Percentiles rank a stretch among this genome's conserved stretches.
Conservation (phyloP, 2,888 invertebrate genomes). For the Agapostemon virescens region DNA sequence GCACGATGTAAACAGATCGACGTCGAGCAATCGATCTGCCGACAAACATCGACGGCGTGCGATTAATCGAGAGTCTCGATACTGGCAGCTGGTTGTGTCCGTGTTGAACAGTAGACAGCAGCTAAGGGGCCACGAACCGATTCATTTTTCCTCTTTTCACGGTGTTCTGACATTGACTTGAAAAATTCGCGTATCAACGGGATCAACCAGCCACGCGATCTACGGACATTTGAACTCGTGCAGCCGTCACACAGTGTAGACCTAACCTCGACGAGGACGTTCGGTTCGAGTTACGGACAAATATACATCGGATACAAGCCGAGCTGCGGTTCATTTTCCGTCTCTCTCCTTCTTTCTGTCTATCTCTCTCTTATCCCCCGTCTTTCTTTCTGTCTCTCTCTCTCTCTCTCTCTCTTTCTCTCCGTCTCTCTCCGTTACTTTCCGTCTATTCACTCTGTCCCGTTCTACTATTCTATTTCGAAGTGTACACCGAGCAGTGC, state of each 20-base stretch:
- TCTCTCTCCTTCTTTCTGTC: slow-evolving; percentile 9
- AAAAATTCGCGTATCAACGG: slow-evolving; percentile 43
- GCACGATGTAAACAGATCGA: slow-evolving; percentile 15
- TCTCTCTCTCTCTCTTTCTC: slow-evolving; percentile 17
- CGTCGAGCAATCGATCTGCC: slow-evolving; percentile 41
- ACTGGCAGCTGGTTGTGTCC: slow-evolving; percentile 47
- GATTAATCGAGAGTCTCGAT: slow-evolving; percentile 40
- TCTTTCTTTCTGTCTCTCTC: slow-evolving; percentile 16
- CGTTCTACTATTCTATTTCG: slow-evolving; percentile 22
- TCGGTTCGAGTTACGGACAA: slow-evolving; percentile 45
- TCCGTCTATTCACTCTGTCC: slow-evolving; percentile 22
- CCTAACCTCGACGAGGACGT: slow-evolving; percentile 53
- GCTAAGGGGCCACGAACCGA: slow-evolving; percentile 33
- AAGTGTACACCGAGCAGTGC: slow-evolving; percentile 34
- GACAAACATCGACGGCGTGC: slow-evolving; percentile 17
- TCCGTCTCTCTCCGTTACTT: slow-evolving; percentile 16
- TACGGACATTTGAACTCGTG: slow-evolving; percentile 18
- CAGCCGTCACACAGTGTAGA: slow-evolving; percentile 23
- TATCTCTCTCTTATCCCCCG: slow-evolving; percentile 11
- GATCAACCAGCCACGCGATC: slow-evolving; percentile 15
- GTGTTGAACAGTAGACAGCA: slow-evolving; percentile 55
- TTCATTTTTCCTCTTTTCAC: slow-evolving; percentile 31
- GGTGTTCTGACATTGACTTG: slow-evolving; percentile 39
- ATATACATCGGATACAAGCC: slow-evolving; percentile 40
- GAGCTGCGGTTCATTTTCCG: slow-evolving; percentile 18